Percentiles rank a stretch among this genome's conserved stretches.
phyloP scores from a whole-genome alignment of 2,888 invertebrate species.

The Acleris literana region DNA sequence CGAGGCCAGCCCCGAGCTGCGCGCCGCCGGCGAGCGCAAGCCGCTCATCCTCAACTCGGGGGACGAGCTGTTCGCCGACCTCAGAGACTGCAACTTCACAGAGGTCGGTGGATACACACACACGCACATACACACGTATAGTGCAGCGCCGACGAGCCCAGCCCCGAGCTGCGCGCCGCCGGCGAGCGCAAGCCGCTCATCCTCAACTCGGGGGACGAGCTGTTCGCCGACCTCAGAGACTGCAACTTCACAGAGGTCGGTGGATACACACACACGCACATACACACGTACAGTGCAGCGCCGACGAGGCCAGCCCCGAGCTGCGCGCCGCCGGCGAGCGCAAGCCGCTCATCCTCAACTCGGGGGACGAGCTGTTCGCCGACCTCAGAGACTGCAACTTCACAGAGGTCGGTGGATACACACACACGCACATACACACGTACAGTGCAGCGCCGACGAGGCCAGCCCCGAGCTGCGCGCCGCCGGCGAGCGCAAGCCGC shows the following conservation, averaged over 20 bases:
- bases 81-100: constrained; percentile 96
- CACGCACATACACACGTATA: no score
- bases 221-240: constrained; percentile 95
- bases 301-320: constrained; percentile 84
- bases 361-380: constrained; percentile 93
- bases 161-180: constrained; percentile 81
- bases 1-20: constrained; percentile 82
- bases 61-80: constrained; percentile 94
- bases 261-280: constrained; percentile 19
- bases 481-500: constrained; percentile 86
- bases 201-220: constrained; percentile 94
- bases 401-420: constrained; percentile 84
- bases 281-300: no score
- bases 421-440: no score
- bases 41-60: constrained; percentile 93
- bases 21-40: constrained; percentile 86
- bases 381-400: constrained; percentile 97
- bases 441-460: constrained; percentile 86
- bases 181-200: constrained; percentile 89
- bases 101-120: constrained; percentile 75
- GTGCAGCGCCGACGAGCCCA: constrained; percentile 85
- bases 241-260: constrained; percentile 93
- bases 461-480: constrained; percentile 81
- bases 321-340: constrained; percentile 85
- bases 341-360: constrained; percentile 92